A percentile compares a stretch with the other conserved stretches of the same genome.
Evolutionary conservation across 2,888 invertebrate species (phyloP).

Genomic region (Diarsia mendica): DNA sequence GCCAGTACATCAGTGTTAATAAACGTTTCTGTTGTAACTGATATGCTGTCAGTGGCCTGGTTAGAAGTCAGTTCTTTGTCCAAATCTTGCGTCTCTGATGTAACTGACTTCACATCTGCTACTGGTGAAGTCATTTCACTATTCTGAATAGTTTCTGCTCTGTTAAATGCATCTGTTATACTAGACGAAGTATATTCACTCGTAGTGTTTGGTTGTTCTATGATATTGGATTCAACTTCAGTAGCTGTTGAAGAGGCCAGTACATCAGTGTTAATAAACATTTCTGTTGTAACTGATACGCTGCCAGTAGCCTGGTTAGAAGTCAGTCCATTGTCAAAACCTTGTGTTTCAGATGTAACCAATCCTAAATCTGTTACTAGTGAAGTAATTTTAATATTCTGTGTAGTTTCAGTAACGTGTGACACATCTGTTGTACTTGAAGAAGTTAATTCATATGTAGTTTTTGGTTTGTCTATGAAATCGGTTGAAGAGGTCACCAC

Average conservation of each 20-base stretch:
- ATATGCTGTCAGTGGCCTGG: too few species aligned
- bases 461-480: not conserved
- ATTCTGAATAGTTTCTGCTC: not conserved
- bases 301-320: not conserved
- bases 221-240: constrained; percentile 8
- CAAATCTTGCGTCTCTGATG: too few species aligned
- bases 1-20: not conserved
- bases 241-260: not conserved
- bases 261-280: not conserved
- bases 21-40: too few species aligned
- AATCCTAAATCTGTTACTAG: constrained; percentile 3
- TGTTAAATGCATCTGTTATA: not conserved
- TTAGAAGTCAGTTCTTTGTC: too few species aligned
- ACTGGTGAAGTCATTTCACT: not conserved
- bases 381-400: constrained; percentile 11
- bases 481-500: not conserved
- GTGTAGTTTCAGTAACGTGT: constrained; percentile 5
- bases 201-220: constrained; percentile 6
- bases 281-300: constrained; percentile 19
- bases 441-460: not conserved
- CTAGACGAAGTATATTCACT: not conserved
- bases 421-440: not conserved
- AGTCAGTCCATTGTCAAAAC: constrained; percentile 7
- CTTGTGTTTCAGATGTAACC: constrained; percentile 2
- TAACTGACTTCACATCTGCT: not conserved